Evolutionary conservation across 2,113 vertebrate genomes (phyloP), one percentile per base, ranked within the genome.

Genomic region (Myotis yumanensis): DNA sequence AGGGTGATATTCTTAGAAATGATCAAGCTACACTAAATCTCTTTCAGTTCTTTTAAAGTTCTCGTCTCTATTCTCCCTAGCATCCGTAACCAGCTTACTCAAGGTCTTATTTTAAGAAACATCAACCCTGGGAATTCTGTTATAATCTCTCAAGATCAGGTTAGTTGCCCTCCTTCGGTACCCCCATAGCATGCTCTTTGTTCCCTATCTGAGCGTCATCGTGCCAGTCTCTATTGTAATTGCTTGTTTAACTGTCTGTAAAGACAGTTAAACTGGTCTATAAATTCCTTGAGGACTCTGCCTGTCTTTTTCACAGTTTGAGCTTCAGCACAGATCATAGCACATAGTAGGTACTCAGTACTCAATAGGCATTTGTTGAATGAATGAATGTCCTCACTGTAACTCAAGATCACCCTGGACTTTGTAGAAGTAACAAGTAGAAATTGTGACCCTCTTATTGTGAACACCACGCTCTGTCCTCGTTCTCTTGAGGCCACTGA

Each of bases 41-140:
- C 86, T 73, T 93, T 90, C 66, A 84, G 62, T 82, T 96, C 23
- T 86, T 91, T 66, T n/a, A 75, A 91, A 54, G 28, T 57, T 51
- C 1, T 52, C 11, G 76, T 89, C 40, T 90, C 25, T 79, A 51
- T 93, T 89, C 43, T 94, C 48, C 7, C 18, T 66, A 73, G 10
- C 14, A 35, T 4, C 30, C 15, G 52, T 83, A 83, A 69, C 83
- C 25, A 86, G 32, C 32, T 66, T 72, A 89, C 62, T 86, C 48
- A 20, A 86, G 72, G 35, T 92, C 68, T 91, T 95, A 89, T 88
- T 94, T 91, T 89, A 94, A 82, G 88, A 89, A 85, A 59, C 11
- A 30, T 40, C 72, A 43, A 30, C 28, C n/a, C 37, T 46, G 25
- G 30, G 69, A 92, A 86, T 20, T 23, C 25, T 89, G 79, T 62